Conservation (phyloP, 2,888 invertebrate genomes). For the Eulithis testata region DNA sequence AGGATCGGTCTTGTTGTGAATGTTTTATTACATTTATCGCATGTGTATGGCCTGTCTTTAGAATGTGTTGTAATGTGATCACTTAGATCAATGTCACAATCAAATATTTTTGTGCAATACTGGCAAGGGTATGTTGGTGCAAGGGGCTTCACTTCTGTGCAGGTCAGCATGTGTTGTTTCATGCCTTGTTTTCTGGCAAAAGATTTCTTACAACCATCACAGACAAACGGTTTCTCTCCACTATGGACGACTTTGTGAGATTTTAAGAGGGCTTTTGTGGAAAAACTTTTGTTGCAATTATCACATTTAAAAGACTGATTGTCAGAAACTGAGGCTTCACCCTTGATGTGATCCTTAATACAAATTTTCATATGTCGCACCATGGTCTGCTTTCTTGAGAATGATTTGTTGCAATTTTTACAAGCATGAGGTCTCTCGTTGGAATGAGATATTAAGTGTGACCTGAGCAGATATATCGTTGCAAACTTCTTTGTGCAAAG, state of each 20-base stretch:
- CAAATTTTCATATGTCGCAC: conserved; percentile 11
- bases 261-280: conserved; percentile 2
- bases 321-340: background rate
- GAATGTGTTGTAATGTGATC: conserved; percentile 9
- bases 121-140: background rate
- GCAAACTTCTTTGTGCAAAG: conserved; percentile 2
- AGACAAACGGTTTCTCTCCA: conserved; percentile 9
- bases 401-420: conserved; percentile 9
- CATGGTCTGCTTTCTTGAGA: conserved; percentile 13
- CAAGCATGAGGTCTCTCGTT: conserved; percentile 2
- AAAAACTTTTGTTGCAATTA: conserved; percentile 13
- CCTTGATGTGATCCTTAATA: conserved; percentile 6
- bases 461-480: conserved; percentile 10
- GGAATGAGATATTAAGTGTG: conserved; percentile 14
- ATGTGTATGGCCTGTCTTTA: conserved; percentile 3
- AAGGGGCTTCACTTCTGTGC: conserved; percentile 1
- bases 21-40: conserved; percentile 10
- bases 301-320: conserved; percentile 5
- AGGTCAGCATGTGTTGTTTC: conserved; percentile 15
- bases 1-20: conserved; percentile 6
- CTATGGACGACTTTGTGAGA: conserved; percentile 19
- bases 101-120: conserved; percentile 8
- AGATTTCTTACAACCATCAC: conserved; percentile 15
- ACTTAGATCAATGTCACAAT: conserved; percentile 2
- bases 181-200: conserved; percentile 22